Conservation (phyloP, 2,888 invertebrate species). For the Chromoteleia sp. region DNA sequence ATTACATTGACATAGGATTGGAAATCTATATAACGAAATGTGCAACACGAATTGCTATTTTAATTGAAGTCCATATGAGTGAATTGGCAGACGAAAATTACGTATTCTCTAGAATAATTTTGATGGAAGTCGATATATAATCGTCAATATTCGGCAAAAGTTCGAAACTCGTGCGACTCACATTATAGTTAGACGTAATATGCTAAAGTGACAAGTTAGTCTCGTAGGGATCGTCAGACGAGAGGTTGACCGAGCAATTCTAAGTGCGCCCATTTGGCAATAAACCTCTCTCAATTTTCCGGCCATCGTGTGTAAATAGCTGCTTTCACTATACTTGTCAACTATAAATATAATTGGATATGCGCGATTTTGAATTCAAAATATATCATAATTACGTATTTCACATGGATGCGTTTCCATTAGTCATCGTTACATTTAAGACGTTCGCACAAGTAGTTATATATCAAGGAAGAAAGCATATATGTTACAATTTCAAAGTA, state of each 20-base stretch:
- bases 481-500: too few relatives aligned
- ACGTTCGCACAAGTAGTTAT: too few relatives aligned
- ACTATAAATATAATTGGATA: conserved; percentile 44
- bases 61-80: too few relatives aligned
- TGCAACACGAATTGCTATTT: too few relatives aligned
- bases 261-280: conserved; percentile 53
- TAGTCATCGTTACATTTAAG: neutral
- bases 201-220: conserved; percentile 62
- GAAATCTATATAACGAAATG: too few relatives aligned
- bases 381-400: conserved; percentile 31
- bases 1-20: too few relatives aligned
- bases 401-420: conserved; percentile 4
- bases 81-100: too few relatives aligned
- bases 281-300: conserved; percentile 51
- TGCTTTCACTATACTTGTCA: too few relatives aligned
- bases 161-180: conserved; percentile 27
- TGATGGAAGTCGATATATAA: conserved; percentile 47
- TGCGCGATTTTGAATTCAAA: conserved; percentile 44
- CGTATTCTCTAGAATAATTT: conserved; percentile 16
- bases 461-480: too few relatives aligned
- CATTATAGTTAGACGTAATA: conserved; percentile 53
- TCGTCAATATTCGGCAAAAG: conserved; percentile 46
- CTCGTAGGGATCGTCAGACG: conserved; percentile 45
- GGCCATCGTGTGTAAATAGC: conserved; percentile 18
- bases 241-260: conserved; percentile 62